Evolutionary conservation across 2,797 vertebrate species (phyloP).

Genomic region (Danio albolineatus): DNA sequence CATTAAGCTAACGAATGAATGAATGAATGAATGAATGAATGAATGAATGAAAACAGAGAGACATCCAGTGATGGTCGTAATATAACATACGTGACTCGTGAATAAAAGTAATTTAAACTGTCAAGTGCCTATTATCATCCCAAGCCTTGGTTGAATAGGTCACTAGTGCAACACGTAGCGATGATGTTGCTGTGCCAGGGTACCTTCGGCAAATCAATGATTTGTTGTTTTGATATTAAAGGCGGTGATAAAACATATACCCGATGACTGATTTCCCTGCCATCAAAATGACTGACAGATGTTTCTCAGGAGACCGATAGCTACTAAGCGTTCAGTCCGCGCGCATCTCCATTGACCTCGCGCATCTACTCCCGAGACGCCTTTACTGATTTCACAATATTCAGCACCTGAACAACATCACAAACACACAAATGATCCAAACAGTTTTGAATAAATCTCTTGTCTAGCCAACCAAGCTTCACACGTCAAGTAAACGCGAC

Average conservation of each 20-base stretch:
- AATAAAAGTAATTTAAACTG: not conserved
- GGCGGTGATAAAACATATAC: not conserved
- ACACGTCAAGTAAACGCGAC: not conserved
- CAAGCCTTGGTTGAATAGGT: not conserved
- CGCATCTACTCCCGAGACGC: not conserved
- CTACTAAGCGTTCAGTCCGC: not conserved
- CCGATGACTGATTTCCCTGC: not conserved
- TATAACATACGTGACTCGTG: not conserved
- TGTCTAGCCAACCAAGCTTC: not conserved
- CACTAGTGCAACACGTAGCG: slow-evolving; percentile 29
- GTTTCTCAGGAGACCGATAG: not conserved
- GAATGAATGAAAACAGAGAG: not conserved
- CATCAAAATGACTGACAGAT: slow-evolving; percentile 35
- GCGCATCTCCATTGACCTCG: slow-evolving; percentile 21
- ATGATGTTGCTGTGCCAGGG: not conserved
- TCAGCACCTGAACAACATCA: not conserved
- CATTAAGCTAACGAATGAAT: not conserved
- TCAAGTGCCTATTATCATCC: not conserved
- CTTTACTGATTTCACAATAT: not conserved
- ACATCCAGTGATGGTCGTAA: not conserved
- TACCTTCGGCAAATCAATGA: not conserved
- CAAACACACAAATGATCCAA: not conserved
- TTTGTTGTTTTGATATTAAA: slow-evolving; percentile 22
- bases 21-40: not conserved
- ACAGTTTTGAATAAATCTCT: not conserved